Evolutionary conservation across 2,797 vertebrate species (phyloP).

Genomic region (Sebastes steindachneri): DNA sequence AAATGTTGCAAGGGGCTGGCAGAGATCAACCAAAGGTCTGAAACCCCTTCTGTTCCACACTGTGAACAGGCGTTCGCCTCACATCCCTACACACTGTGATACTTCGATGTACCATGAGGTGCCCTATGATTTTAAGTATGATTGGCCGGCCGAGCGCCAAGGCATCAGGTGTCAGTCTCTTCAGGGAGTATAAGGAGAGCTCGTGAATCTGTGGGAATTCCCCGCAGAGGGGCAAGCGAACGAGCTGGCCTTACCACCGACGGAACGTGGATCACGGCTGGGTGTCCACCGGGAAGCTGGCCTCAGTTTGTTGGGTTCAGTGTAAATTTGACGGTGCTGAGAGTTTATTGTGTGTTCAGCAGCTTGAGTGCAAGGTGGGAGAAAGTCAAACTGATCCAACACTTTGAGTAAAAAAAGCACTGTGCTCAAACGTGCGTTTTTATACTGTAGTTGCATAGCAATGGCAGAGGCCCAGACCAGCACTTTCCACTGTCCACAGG

Average conservation of each 20-base stretch:
- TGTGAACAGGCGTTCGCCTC: conserved; percentile 71
- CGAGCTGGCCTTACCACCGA: conserved; percentile 45
- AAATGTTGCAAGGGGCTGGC: conserved; percentile 59
- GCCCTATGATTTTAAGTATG: conserved; percentile 76
- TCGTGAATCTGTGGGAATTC: conserved; percentile 33
- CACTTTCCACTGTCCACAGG: conserved; percentile 33
- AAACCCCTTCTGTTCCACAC: conserved; percentile 70
- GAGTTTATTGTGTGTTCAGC: conserved; percentile 27
- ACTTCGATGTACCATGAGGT: conserved; percentile 86
- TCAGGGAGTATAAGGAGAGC: conserved; percentile 41
- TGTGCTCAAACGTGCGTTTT: conserved; percentile 41
- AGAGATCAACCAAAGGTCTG: conserved; percentile 60
- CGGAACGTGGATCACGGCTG: conserved; percentile 36
- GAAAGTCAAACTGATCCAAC: conserved; percentile 9
- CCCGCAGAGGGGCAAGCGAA: conserved; percentile 11
- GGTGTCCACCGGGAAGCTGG: conserved; percentile 46
- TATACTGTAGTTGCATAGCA: conserved; percentile 23
- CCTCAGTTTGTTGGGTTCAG: conserved; percentile 18
- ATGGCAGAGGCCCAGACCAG: conserved; percentile 29
- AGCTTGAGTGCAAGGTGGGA: conserved; percentile 4
- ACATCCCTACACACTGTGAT: conserved; percentile 91
- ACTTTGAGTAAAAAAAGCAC: conserved; percentile 20
- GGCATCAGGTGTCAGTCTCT: conserved; percentile 63
- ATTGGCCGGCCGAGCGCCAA: conserved; percentile 65
- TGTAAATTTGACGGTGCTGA: conserved; percentile 29